Percentiles rank a stretch among this genome's conserved stretches.
Conservation (phyloP, 2,888 invertebrate species). For the Eilema sororculum region DNA sequence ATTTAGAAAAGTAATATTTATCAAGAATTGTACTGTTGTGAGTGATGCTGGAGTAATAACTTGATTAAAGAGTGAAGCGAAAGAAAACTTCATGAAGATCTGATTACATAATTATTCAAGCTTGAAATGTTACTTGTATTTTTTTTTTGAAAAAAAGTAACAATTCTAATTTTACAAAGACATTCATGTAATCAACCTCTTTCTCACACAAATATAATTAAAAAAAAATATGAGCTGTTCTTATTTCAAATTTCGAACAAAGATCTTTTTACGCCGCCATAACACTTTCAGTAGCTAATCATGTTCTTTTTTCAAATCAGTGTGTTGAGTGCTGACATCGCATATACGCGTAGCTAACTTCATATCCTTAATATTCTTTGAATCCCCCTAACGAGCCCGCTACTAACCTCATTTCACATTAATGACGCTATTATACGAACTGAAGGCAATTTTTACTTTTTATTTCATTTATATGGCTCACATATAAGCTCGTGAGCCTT, state of each 20-base stretch:
- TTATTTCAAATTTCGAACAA: constrained; percentile 3
- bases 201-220: not conserved
- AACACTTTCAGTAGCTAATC: not conserved
- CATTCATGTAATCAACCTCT: not conserved
- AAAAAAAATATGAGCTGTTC: not conserved
- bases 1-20: too few relatives aligned
- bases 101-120: too few relatives aligned
- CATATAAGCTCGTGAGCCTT: constrained; percentile 1
- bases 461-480: constrained; percentile 24
- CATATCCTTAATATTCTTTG: constrained; percentile 44
- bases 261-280: constrained; percentile 6
- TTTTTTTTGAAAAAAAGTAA: not conserved
- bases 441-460: constrained; percentile 34
- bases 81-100: too few relatives aligned
- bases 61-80: too few relatives aligned
- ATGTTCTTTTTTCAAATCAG: constrained; percentile 25
- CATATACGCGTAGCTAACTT: constrained; percentile 20
- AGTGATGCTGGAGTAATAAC: too few relatives aligned
- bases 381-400: constrained; percentile 40
- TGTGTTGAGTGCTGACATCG: constrained; percentile 17
- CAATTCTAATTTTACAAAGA: constrained; percentile 8
- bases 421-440: constrained; percentile 31
- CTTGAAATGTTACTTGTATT: too few relatives aligned
- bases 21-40: too few relatives aligned
- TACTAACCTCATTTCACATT: constrained; percentile 26